A percentile compares a stretch with the other conserved stretches of the same genome.
Evolutionary conservation across 92 coral and sea anemone species (phyloP).

Genomic region (Palythoa caribaeorum): DNA sequence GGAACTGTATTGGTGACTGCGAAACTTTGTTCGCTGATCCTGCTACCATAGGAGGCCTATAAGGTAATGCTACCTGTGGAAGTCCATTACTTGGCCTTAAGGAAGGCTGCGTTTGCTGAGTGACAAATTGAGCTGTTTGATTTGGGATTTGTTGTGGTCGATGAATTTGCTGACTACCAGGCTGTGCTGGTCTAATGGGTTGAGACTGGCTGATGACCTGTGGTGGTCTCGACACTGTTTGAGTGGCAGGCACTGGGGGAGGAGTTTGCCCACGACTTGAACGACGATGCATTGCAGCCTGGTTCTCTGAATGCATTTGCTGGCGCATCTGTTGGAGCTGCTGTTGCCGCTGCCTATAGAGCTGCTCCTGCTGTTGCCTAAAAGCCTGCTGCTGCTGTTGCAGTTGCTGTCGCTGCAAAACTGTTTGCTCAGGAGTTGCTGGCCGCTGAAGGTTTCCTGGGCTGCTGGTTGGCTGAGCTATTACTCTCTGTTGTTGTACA

Average conservation of each 20-base stretch:
- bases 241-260: conserved; percentile 14
- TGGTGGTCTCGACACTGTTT: conserved; percentile 10
- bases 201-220: conserved; percentile 14
- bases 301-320: conserved; percentile 45
- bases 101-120: conserved; percentile 19
- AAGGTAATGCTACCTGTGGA: background rate
- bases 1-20: conserved; percentile 12
- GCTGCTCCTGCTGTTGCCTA: conserved; percentile 49
- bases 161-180: conserved; percentile 10
- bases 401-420: conserved; percentile 21
- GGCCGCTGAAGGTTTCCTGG: conserved; percentile 26
- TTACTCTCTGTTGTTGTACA: conserved; percentile 14
- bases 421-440: conserved; percentile 30
- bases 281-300: conserved; percentile 42
- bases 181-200: conserved; percentile 11
- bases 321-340: conserved; percentile 51
- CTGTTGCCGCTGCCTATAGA: conserved; percentile 45
- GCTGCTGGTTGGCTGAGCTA: conserved; percentile 3
- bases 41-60: conserved; percentile 22
- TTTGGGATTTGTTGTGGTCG: conserved; percentile 14
- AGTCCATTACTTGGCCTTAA: conserved; percentile 33
- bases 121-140: background rate
- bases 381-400: conserved; percentile 41
- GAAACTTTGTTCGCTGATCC: background rate
- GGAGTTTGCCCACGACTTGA: conserved; percentile 37